Conservation (phyloP, 1,140 invertebrate species). For the Oreohelix idahoensis region DNA sequence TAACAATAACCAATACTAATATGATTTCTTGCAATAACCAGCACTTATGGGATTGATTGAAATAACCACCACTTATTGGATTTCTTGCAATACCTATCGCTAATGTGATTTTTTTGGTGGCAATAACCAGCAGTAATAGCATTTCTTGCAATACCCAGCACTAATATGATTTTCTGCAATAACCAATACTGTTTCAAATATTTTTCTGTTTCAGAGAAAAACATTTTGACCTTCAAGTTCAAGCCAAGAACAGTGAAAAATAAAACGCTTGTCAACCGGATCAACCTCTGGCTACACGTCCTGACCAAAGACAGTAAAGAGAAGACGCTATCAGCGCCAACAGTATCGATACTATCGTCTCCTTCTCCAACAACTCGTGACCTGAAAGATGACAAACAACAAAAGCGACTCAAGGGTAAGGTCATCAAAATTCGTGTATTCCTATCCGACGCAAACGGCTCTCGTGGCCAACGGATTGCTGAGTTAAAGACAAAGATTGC, state of each 20-base stretch:
- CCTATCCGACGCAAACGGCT: neutral
- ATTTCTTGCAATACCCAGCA: too few relatives aligned
- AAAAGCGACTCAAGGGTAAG: neutral
- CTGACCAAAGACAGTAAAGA: neutral
- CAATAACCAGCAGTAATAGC: too few relatives aligned
- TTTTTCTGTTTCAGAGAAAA: slow-evolving; percentile 12
- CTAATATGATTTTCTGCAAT: too few relatives aligned
- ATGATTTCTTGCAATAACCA: too few relatives aligned
- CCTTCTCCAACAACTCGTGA: slow-evolving; percentile 22
- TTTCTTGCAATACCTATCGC: too few relatives aligned
- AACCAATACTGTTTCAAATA: too few relatives aligned
- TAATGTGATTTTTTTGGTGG: too few relatives aligned
- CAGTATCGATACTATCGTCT: neutral
- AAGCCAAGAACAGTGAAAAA: neutral
- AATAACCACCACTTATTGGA: too few relatives aligned
- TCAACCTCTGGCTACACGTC: slow-evolving; percentile 20
- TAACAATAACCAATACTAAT: too few relatives aligned
- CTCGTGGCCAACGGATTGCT: neutral
- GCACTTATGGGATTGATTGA: too few relatives aligned
- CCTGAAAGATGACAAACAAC: neutral
- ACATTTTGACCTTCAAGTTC: slow-evolving; percentile 12
- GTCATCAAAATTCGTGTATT: slow-evolving; percentile 12
- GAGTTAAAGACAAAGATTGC: neutral
- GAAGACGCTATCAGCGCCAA: neutral
- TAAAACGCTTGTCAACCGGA: neutral